These are phyloP conservation scores for Pundamilia nyererei DNA, from an alignment of 2,113 vertebrate species.

Conservation along the genomic window DNA sequence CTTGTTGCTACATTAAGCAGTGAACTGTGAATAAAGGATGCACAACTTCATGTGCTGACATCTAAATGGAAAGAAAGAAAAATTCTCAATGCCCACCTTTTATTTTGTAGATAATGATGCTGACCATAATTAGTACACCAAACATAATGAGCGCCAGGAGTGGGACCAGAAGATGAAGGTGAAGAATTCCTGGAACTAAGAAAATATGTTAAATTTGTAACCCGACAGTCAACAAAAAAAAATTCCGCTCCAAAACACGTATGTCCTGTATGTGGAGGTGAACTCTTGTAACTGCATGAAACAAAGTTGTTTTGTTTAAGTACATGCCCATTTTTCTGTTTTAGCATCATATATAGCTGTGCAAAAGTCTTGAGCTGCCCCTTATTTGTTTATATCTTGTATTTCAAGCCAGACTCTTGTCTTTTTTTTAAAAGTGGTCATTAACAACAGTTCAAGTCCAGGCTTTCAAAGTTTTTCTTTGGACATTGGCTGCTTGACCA, in stretches of 20 bases:
- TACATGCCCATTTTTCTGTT: not conserved
- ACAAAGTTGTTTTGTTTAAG: not conserved
- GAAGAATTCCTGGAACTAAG: not conserved
- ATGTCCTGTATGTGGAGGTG: not conserved
- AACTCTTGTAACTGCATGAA: not conserved
- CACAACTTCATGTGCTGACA: not conserved
- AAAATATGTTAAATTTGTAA: not conserved
- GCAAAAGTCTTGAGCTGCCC: not conserved
- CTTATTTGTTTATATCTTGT: not conserved
- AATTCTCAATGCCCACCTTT: slow-evolving; percentile 5
- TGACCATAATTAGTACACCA: not conserved
- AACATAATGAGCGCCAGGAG: not conserved
- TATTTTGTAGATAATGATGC: slow-evolving; percentile 20
- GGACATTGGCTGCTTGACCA: not conserved
- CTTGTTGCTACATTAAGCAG: not conserved
- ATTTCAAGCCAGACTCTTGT: not conserved
- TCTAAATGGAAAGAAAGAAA: not conserved
- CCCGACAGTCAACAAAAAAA: not conserved
- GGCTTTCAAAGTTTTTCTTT: not conserved
- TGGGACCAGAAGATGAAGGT: slow-evolving; percentile 26
- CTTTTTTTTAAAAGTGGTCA: too few relatives aligned
- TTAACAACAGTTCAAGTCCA: not conserved
- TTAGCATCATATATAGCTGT: not conserved
- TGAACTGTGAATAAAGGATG: not conserved
- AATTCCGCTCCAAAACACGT: not conserved